Evolutionary conservation across 2,797 vertebrate genomes (phyloP), one percentile per base, ranked within the genome.

Genomic region (Synanceia verrucosa): DNA sequence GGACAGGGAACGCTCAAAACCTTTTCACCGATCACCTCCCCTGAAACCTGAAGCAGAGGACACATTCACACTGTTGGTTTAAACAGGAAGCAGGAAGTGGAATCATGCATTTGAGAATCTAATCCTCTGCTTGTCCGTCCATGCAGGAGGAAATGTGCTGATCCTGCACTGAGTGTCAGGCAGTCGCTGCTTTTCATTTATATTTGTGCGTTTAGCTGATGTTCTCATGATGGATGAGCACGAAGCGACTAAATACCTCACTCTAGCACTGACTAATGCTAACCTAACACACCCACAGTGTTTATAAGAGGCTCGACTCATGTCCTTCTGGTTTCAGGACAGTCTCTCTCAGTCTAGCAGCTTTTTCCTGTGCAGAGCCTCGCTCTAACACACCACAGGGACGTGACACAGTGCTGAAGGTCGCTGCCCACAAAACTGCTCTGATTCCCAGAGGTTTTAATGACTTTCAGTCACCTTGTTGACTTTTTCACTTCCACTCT

Each of bases 381-480:
- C 16, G 24, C 9, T 48, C 6, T 11, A 48, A 64, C 56, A 58
- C 63, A 53, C 76, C 64, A 53, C 63, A 58, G 44, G 82, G 70
- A 76, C 62, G 62, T 75, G 70, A 78, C 78, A 65, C 52, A 34
- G 23, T 74, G 83, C 75, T 56, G 70, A 89, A 89, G 88, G 88
- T 88, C 86, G 88, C 19, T 26, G 41, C 51, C 70, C 66, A 72
- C 64, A 84, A 60, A 76, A 69, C 48, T 60, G 48, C 69, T 70
- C 61, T 58, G 65, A 70, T 78, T 86, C 84, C 78, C 76, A 39
- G 73, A 56, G 83, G 83, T 81, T 70, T 65, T 14, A 9, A 65
- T 77, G 90, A 91, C 91, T 90, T 91, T 91, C 78, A 86, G 43
- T 67, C 76, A 66, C 46, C 64, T 65, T 55, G 63, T 58, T 83